A percentile compares a stretch with the other conserved stretches of the same genome.
Evolutionary conservation across 2,113 vertebrate genomes (phyloP).

Genomic region (Cygnus atratus): DNA sequence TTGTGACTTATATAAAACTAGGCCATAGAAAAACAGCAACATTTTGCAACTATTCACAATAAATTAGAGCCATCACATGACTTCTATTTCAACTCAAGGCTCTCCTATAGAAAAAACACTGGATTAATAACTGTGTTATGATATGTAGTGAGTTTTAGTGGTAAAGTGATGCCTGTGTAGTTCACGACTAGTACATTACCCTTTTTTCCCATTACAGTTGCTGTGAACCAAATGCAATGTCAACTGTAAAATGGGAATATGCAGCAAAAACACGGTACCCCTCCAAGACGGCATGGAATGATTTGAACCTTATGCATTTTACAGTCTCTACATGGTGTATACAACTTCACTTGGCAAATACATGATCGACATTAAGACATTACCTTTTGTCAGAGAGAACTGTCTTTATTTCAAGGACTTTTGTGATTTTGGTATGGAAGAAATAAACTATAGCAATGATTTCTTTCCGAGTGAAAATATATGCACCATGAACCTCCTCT

Average conservation of each 20-base stretch:
- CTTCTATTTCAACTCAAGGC: background rate
- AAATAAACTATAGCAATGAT: background rate
- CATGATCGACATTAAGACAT: slow-evolving; percentile 26
- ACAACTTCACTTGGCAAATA: slow-evolving; percentile 77
- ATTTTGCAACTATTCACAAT: background rate
- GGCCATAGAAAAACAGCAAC: slow-evolving; percentile 3
- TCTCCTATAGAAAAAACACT: background rate
- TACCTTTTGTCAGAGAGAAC: slow-evolving; percentile 12
- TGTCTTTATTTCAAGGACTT: slow-evolving; percentile 30
- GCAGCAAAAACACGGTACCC: slow-evolving; percentile 95
- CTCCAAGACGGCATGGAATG: slow-evolving; percentile 89
- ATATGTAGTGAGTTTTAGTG: background rate
- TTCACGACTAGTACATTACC: slow-evolving; percentile 19
- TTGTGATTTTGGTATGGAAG: slow-evolving; percentile 3
- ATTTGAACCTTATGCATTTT: slow-evolving; percentile 84
- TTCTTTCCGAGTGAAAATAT: slow-evolving; percentile 76
- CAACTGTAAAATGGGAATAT: slow-evolving; percentile 88
- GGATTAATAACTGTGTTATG: background rate
- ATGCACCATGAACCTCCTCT: slow-evolving; percentile 76
- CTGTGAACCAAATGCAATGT: slow-evolving; percentile 63
- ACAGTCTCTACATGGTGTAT: slow-evolving; percentile 79
- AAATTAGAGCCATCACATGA: background rate
- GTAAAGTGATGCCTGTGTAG: background rate
- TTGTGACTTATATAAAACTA: background rate
- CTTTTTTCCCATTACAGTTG: slow-evolving; percentile 83